Evolutionary conservation across 92 coral and sea anemone genomes (phyloP).

Genomic region (Zoanthus solanderi): DNA sequence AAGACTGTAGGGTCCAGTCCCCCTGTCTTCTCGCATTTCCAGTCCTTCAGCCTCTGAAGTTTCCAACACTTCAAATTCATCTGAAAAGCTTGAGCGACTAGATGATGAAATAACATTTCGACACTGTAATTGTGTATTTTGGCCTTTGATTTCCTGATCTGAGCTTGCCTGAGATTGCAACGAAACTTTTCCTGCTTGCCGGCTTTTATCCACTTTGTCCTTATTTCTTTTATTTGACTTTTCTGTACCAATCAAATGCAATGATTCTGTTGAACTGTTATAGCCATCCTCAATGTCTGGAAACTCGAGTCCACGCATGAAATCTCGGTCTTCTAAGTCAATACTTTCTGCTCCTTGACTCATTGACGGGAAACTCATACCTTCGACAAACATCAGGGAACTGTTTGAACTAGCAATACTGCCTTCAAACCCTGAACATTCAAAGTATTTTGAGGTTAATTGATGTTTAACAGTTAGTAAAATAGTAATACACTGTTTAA

Average conservation of each 20-base stretch:
- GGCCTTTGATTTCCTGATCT: constrained; percentile 34
- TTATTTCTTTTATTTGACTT: constrained; percentile 32
- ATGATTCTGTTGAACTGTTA: constrained; percentile 90
- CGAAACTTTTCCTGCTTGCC: background rate
- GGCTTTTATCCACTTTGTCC: background rate
- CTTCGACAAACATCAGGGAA: constrained; percentile 72
- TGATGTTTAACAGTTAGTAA: background rate
- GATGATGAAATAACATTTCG: constrained; percentile 33
- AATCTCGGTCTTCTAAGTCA: constrained; percentile 89
- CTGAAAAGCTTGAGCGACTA: constrained; percentile 57
- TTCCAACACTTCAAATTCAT: constrained; percentile 87
- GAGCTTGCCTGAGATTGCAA: background rate
- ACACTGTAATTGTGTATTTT: constrained; percentile 15
- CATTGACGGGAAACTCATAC: constrained; percentile 79
- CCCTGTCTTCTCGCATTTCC: constrained; percentile 56
- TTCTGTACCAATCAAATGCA: constrained; percentile 13
- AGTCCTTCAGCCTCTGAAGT: constrained; percentile 84
- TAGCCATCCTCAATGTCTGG: constrained; percentile 84
- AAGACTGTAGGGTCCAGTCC: constrained; percentile 53
- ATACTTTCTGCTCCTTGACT: constrained; percentile 72
- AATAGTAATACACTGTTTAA: too few relatives aligned
- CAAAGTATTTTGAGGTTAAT: background rate
- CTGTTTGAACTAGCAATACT: constrained; percentile 76
- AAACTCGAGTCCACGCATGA: constrained; percentile 88
- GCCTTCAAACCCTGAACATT: constrained; percentile 18